phyloP scores from a whole-genome alignment of 2,888 invertebrate genomes.

The Dimorphilus gyrociliatus region DNA sequence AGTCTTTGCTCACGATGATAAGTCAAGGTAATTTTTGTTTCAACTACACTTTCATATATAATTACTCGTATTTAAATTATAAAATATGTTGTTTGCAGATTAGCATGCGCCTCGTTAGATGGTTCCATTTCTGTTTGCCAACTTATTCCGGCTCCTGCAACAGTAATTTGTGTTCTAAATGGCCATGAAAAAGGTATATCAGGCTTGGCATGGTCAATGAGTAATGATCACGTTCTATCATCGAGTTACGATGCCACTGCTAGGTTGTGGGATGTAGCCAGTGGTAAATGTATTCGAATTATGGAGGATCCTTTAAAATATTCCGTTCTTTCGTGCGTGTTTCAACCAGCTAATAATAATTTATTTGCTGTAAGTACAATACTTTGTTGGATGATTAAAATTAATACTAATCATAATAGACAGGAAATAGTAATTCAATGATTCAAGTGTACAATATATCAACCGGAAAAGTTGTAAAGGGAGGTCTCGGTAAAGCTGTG shows the following conservation, averaged over 20 bases:
- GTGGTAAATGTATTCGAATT: constrained; percentile 31
- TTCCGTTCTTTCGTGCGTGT: constrained; percentile 46
- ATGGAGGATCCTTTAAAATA: constrained; percentile 24
- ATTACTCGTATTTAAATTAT: too few relatives aligned
- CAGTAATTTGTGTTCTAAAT: constrained; percentile 52
- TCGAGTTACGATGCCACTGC: constrained; percentile 57
- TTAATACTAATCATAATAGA: too few relatives aligned
- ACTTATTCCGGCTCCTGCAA: constrained; percentile 46
- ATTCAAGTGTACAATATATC: constrained; percentile 65
- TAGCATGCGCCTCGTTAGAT: constrained; percentile 64
- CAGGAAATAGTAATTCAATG: constrained; percentile 45
- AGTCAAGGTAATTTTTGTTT: too few relatives aligned
- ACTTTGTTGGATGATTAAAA: too few relatives aligned
- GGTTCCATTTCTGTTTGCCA: constrained; percentile 63
- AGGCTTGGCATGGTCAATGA: constrained; percentile 67
- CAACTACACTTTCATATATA: too few relatives aligned
- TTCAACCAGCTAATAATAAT: constrained; percentile 70
- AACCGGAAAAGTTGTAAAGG: constrained; percentile 54
- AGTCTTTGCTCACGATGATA: constrained; percentile 63
- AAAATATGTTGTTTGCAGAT: too few relatives aligned
- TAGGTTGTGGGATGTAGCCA: constrained; percentile 51
- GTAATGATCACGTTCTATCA: constrained; percentile 64
- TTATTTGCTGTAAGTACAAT: constrained; percentile 67
- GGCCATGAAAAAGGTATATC: constrained; percentile 61
- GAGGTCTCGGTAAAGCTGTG: constrained; percentile 42